These are phyloP conservation scores for Drosophila pachea DNA, from an alignment of 1,140 invertebrate species.

Conservation along the genomic window DNA sequence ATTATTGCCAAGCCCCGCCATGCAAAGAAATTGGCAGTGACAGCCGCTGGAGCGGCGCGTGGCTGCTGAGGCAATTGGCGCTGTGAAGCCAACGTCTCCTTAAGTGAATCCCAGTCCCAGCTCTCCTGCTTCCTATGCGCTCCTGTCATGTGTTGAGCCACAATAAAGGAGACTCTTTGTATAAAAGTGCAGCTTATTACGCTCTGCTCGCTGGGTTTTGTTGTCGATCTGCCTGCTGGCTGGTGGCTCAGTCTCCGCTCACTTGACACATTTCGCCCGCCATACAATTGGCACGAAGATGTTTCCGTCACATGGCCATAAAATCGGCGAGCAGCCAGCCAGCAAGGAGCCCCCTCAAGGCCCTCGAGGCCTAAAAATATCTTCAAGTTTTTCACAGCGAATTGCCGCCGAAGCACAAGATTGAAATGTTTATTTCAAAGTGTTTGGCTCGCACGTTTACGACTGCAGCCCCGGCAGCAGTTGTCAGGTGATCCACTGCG, in stretches of 20 bases:
- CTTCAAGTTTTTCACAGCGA: conserved; percentile 71
- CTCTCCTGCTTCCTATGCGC: conserved; percentile 12
- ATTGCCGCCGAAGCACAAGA: conserved; percentile 60
- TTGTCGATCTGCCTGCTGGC: conserved; percentile 19
- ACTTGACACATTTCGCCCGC: conserved; percentile 75
- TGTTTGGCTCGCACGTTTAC: conserved; percentile 39
- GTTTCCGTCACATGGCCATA: conserved; percentile 65
- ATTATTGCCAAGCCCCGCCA: conserved; percentile 52
- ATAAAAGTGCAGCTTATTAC: conserved; percentile 52
- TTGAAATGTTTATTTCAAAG: conserved; percentile 74
- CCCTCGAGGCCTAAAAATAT: conserved; percentile 61
- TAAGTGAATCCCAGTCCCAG: conserved; percentile 36
- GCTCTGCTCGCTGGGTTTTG: conserved; percentile 34
- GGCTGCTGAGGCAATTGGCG: conserved; percentile 51
- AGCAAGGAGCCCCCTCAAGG: conserved; percentile 5
- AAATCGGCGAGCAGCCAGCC: conserved; percentile 29
- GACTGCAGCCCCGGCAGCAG: conserved; percentile 31
- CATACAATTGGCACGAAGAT: conserved; percentile 70
- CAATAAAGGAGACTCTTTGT: conserved; percentile 39
- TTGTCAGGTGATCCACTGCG: conserved; percentile 58
- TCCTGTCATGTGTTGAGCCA: conserved; percentile 48
- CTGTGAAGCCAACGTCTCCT: conserved; percentile 62
- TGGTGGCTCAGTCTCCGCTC: conserved; percentile 68
- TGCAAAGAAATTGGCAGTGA: conserved; percentile 63
- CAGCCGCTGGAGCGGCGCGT: conserved; percentile 15